Base-by-base conservation (phyloP, 2,888 invertebrate species). In the Calephelis perditalis region DNA sequence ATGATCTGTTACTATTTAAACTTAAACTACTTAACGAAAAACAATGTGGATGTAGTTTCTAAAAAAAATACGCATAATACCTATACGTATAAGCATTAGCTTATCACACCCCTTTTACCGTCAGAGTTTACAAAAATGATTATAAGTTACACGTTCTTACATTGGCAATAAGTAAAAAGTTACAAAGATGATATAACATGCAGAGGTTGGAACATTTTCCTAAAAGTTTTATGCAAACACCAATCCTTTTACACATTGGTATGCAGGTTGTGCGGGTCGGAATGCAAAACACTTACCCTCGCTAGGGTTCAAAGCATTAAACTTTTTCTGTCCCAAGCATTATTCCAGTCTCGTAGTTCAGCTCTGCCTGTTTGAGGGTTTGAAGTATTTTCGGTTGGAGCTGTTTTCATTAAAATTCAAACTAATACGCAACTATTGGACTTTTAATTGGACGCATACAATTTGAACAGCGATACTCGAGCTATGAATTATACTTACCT, bases 271-370 rank as follows among this genome's bases (percentile, higher is more conserved):
- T 81, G 86, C 81, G 78, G 73, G 76, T 76, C 79, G 78, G 85
- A 86, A 88, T 87, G 88, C 87, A 87, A 87, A 87, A 88, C 86
- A 87, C 87, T 87, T 86, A 86, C 85, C 85, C 86, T 78, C 79
- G 78, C 81, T 77, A 83, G 82, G 83, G 86, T 86, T 86, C 86
- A 86, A 84, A 88, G 85, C 86, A 79, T 82, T 84, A 68, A 88
- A 86, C 80, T 85, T 88, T 88, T 88, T 87, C 84, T 82, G 85
- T 85, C 82, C 84, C 84, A 81, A 78, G 82, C 82, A 83, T 86
- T 86, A 88, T 88, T 88, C 87, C 82, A 78, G 86, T 87, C 88
- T 84, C 88, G 87, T 88, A 86, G 85, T 82, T 84, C 74, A 79
- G 84, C 83, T 84, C 85, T 82, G 85, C 84, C 82, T 85, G 84